phyloP scores from a whole-genome alignment of 2,797 vertebrate genomes.

The Eospalax fontanierii region DNA sequence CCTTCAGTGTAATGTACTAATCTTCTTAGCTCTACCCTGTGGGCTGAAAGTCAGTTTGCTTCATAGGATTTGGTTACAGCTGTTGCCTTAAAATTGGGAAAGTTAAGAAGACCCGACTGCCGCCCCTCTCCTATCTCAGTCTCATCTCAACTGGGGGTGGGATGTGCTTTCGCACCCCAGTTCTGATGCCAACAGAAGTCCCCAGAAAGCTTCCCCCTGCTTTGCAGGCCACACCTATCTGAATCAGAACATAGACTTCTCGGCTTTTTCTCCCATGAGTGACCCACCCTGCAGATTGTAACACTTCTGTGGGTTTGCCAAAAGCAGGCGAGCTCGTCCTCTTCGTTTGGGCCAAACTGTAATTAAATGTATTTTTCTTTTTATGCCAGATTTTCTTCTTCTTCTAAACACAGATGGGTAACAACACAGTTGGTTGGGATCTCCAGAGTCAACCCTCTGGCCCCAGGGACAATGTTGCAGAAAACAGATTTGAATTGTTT shows the following conservation, averaged over 20 bases:
- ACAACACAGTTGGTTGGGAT: not conserved
- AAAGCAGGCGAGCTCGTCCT: not conserved
- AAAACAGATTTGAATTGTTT: not conserved
- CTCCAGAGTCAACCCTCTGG: not conserved
- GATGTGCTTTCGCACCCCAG: not conserved
- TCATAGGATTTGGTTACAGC: not conserved
- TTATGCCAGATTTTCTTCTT: not conserved
- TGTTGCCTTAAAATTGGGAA: not conserved
- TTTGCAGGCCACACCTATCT: too few relatives aligned
- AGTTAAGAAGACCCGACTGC: not conserved
- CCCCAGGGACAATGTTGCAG: not conserved
- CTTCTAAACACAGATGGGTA: not conserved
- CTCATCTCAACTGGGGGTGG: not conserved
- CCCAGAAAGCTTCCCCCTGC: not conserved
- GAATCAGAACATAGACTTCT: not conserved
- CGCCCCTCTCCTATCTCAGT: not conserved
- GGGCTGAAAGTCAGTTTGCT: not conserved
- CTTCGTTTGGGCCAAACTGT: not conserved
- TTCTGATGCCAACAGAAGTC: not conserved
- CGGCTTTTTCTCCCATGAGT: not conserved
- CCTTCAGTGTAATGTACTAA: constrained; percentile 41
- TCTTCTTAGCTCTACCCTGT: not conserved
- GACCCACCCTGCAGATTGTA: not conserved
- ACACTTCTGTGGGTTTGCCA: not conserved
- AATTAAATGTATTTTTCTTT: not conserved